Evolutionary conservation across 2,113 vertebrate species (phyloP).

Genomic region (Phrynosoma blainvillii): DNA sequence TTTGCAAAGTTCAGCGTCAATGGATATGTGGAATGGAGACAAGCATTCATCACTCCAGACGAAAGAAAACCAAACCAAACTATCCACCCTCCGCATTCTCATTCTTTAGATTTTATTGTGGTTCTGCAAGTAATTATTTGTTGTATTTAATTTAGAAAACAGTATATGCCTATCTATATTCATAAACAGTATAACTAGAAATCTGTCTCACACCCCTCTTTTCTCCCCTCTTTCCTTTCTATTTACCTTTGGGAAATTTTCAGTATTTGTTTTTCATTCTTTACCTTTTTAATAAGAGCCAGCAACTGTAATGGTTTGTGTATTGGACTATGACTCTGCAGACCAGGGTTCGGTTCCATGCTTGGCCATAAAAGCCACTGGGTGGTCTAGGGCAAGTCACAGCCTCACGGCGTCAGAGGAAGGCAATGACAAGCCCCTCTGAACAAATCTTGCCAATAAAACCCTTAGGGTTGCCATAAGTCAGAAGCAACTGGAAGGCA

Average conservation of each 20-base stretch:
- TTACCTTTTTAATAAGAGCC: background rate
- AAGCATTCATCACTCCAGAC: background rate
- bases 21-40: slow-evolving; percentile 17
- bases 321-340: too few species aligned
- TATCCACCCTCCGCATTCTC: slow-evolving; percentile 14
- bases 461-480: too few species aligned
- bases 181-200: background rate
- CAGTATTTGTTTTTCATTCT: slow-evolving; percentile 11
- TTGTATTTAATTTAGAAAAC: slow-evolving; percentile 37
- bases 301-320: too few species aligned
- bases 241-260: background rate
- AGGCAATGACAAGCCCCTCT: too few species aligned
- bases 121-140: slow-evolving; percentile 3
- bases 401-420: too few species aligned
- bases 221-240: background rate
- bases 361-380: too few species aligned
- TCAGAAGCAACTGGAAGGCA: too few species aligned
- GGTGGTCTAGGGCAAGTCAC: too few species aligned
- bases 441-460: too few species aligned
- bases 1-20: background rate
- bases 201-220: background rate
- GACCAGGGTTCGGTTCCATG: too few species aligned
- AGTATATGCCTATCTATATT: background rate
- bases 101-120: slow-evolving; percentile 14
- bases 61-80: slow-evolving; percentile 14